phyloP scores from a whole-genome alignment of 2,888 invertebrate genomes.

The Stenchaetothrips biformis region DNA sequence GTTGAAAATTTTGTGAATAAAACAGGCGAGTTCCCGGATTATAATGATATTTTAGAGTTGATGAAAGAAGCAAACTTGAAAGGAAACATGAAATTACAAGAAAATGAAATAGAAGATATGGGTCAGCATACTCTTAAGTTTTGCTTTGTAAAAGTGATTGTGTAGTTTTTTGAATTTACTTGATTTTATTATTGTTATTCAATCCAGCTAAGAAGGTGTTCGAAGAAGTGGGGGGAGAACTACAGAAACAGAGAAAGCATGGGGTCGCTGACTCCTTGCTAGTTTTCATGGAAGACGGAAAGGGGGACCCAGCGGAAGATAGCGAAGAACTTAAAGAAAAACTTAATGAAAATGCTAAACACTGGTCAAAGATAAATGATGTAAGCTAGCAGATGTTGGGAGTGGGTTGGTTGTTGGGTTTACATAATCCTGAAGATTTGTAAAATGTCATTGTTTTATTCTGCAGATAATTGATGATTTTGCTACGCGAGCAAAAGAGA shows the following conservation, averaged over 20 bases:
- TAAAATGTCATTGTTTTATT: not conserved
- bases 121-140: not conserved
- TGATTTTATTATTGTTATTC: not conserved
- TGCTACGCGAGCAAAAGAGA: not conserved
- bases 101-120: not conserved
- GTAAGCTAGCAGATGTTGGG: not conserved
- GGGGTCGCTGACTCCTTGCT: not conserved
- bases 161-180: not conserved
- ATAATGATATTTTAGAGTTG: constrained; percentile 30
- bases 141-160: not conserved
- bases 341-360: not conserved
- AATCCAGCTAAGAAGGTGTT: constrained; percentile 27
- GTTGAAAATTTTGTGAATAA: constrained; percentile 32
- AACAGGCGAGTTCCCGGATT: constrained; percentile 32
- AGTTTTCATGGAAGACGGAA: not conserved
- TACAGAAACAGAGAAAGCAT: constrained; percentile 28
- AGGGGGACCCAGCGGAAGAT: not conserved
- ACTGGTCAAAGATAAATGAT: not conserved
- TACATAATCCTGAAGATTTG: not conserved
- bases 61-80: constrained; percentile 14
- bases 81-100: not conserved
- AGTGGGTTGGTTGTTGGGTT: not conserved
- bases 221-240: constrained; percentile 25
- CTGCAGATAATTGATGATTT: not conserved
- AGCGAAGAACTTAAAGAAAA: not conserved